Percentiles rank a stretch among this genome's conserved stretches.
Conservation (phyloP, 2,888 invertebrate species). For the Toxonevra muliebris region DNA sequence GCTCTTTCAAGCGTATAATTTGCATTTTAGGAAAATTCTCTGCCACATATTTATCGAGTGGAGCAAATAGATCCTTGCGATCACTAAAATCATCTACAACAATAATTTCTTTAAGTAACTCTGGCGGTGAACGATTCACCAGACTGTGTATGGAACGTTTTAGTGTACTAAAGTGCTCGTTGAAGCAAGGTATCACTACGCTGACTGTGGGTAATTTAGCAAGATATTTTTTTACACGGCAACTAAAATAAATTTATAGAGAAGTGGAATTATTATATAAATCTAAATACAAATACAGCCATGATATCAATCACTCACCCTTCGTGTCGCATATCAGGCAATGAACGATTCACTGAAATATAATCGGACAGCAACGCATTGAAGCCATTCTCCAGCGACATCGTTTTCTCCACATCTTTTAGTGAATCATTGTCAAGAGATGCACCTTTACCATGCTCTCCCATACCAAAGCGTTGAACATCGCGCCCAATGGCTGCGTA, state of each 20-base stretch:
- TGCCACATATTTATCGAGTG: constrained; percentile 77
- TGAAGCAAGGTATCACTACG: constrained; percentile 90
- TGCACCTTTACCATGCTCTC: constrained; percentile 79
- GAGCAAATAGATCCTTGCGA: constrained; percentile 74
- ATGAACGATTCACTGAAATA: constrained; percentile 86
- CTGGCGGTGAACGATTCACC: constrained; percentile 81
- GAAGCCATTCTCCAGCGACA: constrained; percentile 91
- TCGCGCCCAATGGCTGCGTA: constrained; percentile 74
- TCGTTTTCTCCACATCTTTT: constrained; percentile 69
- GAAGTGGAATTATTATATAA: neutral
- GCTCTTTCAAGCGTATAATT: constrained; percentile 74
- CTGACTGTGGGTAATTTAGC: constrained; percentile 74
- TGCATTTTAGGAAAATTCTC: constrained; percentile 73
- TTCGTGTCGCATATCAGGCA: constrained; percentile 77
- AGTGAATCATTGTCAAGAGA: constrained; percentile 69
- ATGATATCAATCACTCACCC: constrained; percentile 59
- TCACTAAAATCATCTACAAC: constrained; percentile 87
- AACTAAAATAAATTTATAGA: constrained; percentile 39
- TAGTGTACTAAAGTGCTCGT: constrained; percentile 89
- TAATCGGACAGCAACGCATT: constrained; percentile 92
- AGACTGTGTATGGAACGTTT: constrained; percentile 81
- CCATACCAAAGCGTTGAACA: constrained; percentile 69
- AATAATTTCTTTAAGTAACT: constrained; percentile 86
- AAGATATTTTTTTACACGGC: constrained; percentile 45
- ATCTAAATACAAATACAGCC: neutral